A percentile compares a stretch with the other conserved stretches of the same genome.
These are phyloP conservation scores for Eurystomus glaucurus DNA, from an alignment of 2,797 vertebrate species.

Conservation along the genomic window DNA sequence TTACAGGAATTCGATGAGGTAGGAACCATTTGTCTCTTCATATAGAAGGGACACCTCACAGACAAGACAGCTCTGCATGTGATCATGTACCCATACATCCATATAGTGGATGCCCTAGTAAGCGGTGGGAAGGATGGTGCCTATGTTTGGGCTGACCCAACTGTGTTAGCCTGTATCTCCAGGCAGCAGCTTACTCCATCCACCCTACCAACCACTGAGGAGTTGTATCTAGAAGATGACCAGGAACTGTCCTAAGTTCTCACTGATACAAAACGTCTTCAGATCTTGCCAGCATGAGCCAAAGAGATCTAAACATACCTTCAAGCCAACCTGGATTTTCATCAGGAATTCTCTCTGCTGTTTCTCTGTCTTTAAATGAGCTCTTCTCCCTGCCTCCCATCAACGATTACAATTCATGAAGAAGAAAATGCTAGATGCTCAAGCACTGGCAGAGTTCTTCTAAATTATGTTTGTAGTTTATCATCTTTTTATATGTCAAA, in stretches of 20 bases:
- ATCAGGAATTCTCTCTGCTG: slow-evolving; percentile 51
- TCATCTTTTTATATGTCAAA: slow-evolving; percentile 36
- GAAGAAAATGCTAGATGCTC: slow-evolving; percentile 16
- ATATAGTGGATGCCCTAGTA: accelerated
- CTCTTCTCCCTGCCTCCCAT: neutral
- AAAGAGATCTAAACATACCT: neutral
- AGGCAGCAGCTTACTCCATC: neutral
- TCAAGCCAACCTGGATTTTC: slow-evolving; percentile 20
- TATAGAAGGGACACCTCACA: neutral
- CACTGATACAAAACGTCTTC: neutral
- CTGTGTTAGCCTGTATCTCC: neutral
- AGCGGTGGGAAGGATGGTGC: neutral
- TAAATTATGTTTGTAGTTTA: slow-evolving; percentile 51
- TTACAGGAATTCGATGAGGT: neutral
- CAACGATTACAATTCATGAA: slow-evolving; percentile 42
- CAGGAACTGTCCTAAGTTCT: neutral
- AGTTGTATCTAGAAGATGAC: neutral
- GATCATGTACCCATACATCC: neutral
- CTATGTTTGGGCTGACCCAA: neutral
- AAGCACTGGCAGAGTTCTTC: slow-evolving; percentile 36
- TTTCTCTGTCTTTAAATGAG: slow-evolving; percentile 14
- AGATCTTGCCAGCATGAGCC: neutral
- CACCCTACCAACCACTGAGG: neutral
- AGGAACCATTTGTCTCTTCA: neutral
- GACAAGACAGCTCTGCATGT: neutral